Conservation (phyloP, 2,797 vertebrate species). For the Macropus fuliginosus region DNA sequence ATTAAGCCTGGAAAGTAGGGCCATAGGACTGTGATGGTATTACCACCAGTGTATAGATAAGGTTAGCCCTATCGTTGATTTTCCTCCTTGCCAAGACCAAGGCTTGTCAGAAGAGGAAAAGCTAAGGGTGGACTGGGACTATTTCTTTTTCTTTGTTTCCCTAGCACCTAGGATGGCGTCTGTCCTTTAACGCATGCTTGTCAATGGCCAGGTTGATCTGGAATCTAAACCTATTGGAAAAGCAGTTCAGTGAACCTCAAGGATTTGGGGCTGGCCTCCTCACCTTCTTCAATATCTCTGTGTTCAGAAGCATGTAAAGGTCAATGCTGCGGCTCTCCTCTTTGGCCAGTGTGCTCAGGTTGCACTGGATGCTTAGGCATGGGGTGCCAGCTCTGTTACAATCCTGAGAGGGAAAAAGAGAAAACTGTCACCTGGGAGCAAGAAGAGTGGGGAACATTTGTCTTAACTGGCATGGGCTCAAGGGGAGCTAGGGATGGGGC, state of each 20-base stretch:
- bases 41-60: not conserved
- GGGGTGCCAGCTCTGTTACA: constrained; percentile 93
- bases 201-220: not conserved
- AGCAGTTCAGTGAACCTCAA: not conserved
- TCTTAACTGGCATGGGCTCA: not conserved
- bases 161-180: not conserved
- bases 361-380: constrained; percentile 92
- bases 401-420: constrained; percentile 87
- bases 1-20: not conserved
- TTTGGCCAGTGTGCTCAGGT: constrained; percentile 91
- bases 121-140: not conserved
- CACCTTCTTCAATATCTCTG: constrained; percentile 96
- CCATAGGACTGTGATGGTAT: not conserved
- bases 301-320: constrained; percentile 94
- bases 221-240: not conserved
- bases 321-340: constrained; percentile 93
- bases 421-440: constrained; percentile 35
- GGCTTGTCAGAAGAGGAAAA: not conserved
- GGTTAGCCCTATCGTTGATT: not conserved
- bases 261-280: not conserved
- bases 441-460: constrained; percentile 18
- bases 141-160: not conserved
- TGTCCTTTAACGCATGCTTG: not conserved
- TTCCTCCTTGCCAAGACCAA: not conserved
- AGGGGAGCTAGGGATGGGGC: not conserved